These are phyloP conservation scores for Syrmaticus mikado DNA, from an alignment of 2,113 vertebrate genomes.

Conservation along the genomic window DNA sequence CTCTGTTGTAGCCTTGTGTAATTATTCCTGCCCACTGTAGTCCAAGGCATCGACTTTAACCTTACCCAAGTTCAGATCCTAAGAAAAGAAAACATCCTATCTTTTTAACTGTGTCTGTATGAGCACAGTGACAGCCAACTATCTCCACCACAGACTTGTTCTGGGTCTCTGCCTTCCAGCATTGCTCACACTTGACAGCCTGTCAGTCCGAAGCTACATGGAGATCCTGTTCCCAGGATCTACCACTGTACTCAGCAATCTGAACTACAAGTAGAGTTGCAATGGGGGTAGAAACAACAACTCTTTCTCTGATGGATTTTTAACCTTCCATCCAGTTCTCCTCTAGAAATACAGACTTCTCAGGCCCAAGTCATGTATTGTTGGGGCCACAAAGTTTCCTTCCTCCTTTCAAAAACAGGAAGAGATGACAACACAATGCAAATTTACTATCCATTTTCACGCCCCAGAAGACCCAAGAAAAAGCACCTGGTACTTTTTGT, in stretches of 20 bases:
- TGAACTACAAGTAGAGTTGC: not conserved
- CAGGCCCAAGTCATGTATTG: not conserved
- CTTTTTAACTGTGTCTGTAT: not conserved
- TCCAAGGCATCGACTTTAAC: not conserved
- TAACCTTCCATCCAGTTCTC: not conserved
- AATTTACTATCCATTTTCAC: not conserved
- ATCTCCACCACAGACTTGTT: not conserved
- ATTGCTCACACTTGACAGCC: not conserved
- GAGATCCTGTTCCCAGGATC: not conserved
- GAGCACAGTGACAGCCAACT: not conserved
- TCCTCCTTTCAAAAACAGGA: conserved; percentile 16
- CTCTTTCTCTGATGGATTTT: not conserved
- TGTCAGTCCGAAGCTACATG: not conserved
- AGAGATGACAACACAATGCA: not conserved
- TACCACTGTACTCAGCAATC: not conserved
- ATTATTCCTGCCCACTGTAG: not conserved
- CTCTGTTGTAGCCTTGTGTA: not conserved
- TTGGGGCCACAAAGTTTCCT: not conserved
- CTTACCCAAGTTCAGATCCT: not conserved
- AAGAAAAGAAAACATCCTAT: not conserved
- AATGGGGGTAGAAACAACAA: not conserved
- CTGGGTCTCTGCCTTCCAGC: not conserved
- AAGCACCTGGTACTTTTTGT: not conserved
- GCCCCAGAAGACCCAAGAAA: not conserved
- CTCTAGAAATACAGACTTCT: not conserved